Evolutionary conservation across 1,140 invertebrate genomes (phyloP).

Genomic region (Lucilia sericata): DNA sequence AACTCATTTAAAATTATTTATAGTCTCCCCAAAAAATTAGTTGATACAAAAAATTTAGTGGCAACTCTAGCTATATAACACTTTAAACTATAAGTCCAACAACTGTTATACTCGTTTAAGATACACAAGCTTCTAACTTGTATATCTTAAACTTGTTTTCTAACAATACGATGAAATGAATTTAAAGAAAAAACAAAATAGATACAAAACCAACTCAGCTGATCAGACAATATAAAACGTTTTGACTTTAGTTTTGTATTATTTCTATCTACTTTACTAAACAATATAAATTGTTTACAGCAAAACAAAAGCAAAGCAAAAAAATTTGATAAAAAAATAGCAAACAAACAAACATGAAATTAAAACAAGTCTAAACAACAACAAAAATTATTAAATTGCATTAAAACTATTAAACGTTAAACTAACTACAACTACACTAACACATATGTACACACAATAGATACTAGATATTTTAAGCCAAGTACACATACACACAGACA

Average conservation of each 20-base stretch:
- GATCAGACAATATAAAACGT: slow-evolving; percentile 26
- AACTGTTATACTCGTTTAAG: slow-evolving; percentile 30
- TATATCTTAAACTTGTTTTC: slow-evolving; percentile 30
- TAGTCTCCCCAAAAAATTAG: no score
- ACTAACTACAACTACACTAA: slow-evolving; percentile 7
- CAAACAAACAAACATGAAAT: slow-evolving; percentile 27
- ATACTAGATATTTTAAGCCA: background rate
- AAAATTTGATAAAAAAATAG: background rate
- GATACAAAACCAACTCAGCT: slow-evolving; percentile 34
- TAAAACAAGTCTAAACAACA: slow-evolving; percentile 41
- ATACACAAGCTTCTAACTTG: background rate
- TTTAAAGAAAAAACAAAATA: slow-evolving; percentile 2
- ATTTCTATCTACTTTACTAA: background rate
- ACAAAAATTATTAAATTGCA: slow-evolving; percentile 30
- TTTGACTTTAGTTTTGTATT: background rate
- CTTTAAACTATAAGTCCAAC: background rate
- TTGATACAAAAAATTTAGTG: background rate
- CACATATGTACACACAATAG: background rate
- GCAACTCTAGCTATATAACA: slow-evolving; percentile 34
- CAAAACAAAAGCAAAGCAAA: no score
- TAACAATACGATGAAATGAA: slow-evolving; percentile 17
- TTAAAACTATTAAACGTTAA: slow-evolving; percentile 1
- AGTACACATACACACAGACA: no score
- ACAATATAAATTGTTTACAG: slow-evolving; percentile 33
- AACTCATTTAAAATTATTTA: no score